Evolutionary conservation across 2,888 invertebrate genomes (phyloP), one percentile per base, ranked within the genome.

Genomic region (Catocala nupta): DNA sequence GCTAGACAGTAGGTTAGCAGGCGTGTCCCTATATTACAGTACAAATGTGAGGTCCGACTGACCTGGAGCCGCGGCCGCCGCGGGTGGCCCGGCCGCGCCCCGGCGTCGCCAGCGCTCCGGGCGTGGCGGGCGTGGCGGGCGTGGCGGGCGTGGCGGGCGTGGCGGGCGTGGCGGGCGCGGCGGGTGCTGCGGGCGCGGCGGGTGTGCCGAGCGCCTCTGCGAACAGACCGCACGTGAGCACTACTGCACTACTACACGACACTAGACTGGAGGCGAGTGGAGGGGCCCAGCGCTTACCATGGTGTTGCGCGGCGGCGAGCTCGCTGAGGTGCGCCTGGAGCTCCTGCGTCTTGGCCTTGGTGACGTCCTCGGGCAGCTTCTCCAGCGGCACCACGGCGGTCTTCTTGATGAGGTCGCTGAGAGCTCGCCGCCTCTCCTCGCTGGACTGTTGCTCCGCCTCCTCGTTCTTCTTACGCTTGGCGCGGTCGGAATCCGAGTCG

Each of bases 371-470:
- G 5, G 91, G 91, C 59, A 92, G 79, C 75, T 90, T 93, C 78
- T 89, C 85, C 0, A 94, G 82, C 56, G 93, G 93, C 16, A 94
- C 93, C 0, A 93, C 90, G 0, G 90, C 92, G 0, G 91, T 92
- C 78, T 90, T 91, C 71, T 74, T 84, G 57, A 90, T 82, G 8
- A 92, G 83, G 50, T 90, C 92, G 13, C 70, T 71, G 39, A 92
- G 75, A 0, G 91, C 87, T 25, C 79, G 79, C 70, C 83, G 75
- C 64, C 70, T 71, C 55, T 77, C 76, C 12, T 78, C 80, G 8
- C 65, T 73, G 5, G 57, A 60, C 5, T 73, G 92, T 49, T 92
- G 92, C 43, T 91, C 92, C 11, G 83, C 87, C 0, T 77, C 81
- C 51, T 90, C 86, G 5, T 90, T 90, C 13, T 88, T 95, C 67